These are phyloP conservation scores for Xestia sexstrigata DNA, from an alignment of 2,888 invertebrate genomes.

Conservation along the genomic window DNA sequence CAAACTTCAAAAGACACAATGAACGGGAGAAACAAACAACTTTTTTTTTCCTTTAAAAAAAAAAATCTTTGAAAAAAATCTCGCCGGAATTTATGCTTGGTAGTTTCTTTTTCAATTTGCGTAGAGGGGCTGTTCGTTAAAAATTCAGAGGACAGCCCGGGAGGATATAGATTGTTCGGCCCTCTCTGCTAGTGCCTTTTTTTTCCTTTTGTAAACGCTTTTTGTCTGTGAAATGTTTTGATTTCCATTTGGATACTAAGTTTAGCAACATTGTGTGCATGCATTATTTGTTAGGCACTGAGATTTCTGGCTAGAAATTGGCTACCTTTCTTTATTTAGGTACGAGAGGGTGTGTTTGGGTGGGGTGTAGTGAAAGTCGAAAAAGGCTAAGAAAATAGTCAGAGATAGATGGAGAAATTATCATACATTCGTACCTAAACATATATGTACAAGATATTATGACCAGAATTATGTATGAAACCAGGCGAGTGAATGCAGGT, in stretches of 20 bases:
- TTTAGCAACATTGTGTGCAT: conserved; percentile 30
- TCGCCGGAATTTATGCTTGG: conserved; percentile 79
- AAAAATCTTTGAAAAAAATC: conserved; percentile 70
- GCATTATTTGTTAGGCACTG: conserved; percentile 29
- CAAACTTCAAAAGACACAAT: conserved; percentile 73
- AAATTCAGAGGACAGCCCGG: conserved; percentile 79
- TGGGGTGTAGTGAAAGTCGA: neutral
- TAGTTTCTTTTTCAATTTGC: conserved; percentile 85
- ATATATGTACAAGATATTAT: too few species aligned
- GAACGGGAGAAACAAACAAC: conserved; percentile 55
- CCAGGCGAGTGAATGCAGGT: too few species aligned
- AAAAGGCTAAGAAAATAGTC: neutral
- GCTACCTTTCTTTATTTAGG: neutral
- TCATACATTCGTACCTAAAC: neutral
- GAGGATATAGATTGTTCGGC: conserved; percentile 64
- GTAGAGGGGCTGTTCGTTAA: conserved; percentile 79
- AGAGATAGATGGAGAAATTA: neutral
- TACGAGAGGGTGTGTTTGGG: too few species aligned
- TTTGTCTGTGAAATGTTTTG: conserved; percentile 63
- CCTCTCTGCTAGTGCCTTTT: conserved; percentile 43
- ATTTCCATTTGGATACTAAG: conserved; percentile 62
- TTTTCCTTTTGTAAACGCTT: conserved; percentile 41
- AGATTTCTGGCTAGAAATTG: conserved; percentile 2
- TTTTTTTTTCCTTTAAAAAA: conserved; percentile 27
- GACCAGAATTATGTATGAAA: too few species aligned